Evolutionary conservation across 2,888 invertebrate genomes (phyloP), one percentile per base, ranked within the genome.

Genomic region (Dilophus febrilis): DNA sequence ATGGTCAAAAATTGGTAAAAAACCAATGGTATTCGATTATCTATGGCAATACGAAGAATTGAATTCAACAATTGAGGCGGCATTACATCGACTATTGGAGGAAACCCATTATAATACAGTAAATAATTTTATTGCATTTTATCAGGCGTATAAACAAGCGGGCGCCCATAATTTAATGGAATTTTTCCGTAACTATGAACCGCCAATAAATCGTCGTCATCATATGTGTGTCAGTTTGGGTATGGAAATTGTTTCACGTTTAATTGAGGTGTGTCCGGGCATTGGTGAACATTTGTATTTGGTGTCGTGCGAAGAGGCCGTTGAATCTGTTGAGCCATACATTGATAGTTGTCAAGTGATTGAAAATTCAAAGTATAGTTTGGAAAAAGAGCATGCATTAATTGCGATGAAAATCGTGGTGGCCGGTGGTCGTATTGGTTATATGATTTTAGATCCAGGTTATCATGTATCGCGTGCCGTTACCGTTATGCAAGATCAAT

Each of bases 201-300:
- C 88, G 47, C 75, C 78, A 37, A 81, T 91, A 46, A 76, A 79
- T 44, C 65, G 75, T 3, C 72, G 74, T 51, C 80, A 82, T 59
- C 79, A 86, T 61, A 88, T 88, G 41, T 91, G 91, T 58, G 90
- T 91, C 37, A 90, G 90, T 17, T 65, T 91, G 46, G 85, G 85
- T 48, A 71, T 86, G 52, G 85, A 85, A 61, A 66, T 90, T 49
- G 70, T 84, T 54, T 64, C 71, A 46, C 70, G 77, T 38, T 67
- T 84, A 53, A 72, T 76, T 46, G 65, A 72, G 53, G 68, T 72
- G 56, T 77, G 74, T 52, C 74, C 78, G 6, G 75, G 77, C 37
- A 65, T 85, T 50, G 70, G 71, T 29, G 66, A 69, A 42, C 69
- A 74, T 51, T 64, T 81, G 43, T 80, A 74, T 53, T 66, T 90